Base-by-base conservation (phyloP, 2,888 invertebrate genomes). In the Nomada hirtipes region DNA sequence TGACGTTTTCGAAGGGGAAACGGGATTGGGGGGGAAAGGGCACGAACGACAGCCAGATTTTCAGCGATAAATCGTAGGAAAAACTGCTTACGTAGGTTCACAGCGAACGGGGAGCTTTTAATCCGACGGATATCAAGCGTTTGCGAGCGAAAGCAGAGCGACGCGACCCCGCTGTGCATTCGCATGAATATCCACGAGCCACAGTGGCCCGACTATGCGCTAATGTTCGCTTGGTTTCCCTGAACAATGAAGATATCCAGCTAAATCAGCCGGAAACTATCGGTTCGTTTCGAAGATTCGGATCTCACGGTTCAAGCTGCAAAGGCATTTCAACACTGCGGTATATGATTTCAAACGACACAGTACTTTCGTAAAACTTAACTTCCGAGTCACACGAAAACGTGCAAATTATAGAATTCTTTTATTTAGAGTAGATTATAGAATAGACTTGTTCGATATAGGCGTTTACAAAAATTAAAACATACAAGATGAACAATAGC, bases 11-110 rank as follows among this genome's bases (percentile, higher is more conserved):
- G 20, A 53, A 75, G 53, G 0, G 47, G 18, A 4, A 20, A 15
- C 0, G 0, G 44, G 57, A 74, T n/a, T 53, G 15, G 36, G 29
- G 11, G 23, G 53, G n/a, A 26, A 26, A 53, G 55, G 29, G 44
- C 65, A n/a, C 44, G 20, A 50, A 20, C 44, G 63, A 55, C 47
- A 11, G 76, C 13, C 47, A 52, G 36, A 67, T 67, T 73, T 47
- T 4, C 65, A 47, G 65, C 79, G 70, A 65, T 70, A 60, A 80
- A 78, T 79, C 79, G n/a, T 23, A 42, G 73, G 52, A 53, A 67
- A 68, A 81, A 81, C 69, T 79, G 81, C 81, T 81, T 81, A 60
- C 79, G 81, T 69, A 42, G 80, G 60, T 69, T 59, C 73, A 73
- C 60, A 44, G 60, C 47, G 73, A 59, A 13, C 26, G 13, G n/a